phyloP scores from a whole-genome alignment of 2,797 vertebrate species.

The Synaphobranchus kaupii region DNA sequence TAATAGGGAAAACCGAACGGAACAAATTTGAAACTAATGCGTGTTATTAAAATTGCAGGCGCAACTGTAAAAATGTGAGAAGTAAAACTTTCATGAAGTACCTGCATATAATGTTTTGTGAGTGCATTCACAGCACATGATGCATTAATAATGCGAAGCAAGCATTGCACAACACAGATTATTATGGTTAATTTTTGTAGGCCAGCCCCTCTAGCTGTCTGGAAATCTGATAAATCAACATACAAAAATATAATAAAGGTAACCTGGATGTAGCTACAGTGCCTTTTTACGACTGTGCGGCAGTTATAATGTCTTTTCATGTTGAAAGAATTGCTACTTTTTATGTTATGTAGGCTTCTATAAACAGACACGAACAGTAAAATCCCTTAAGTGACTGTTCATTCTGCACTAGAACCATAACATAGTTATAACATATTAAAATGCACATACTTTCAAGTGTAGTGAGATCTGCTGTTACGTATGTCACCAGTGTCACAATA shows the following conservation, averaged over 20 bases:
- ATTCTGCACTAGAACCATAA: background rate
- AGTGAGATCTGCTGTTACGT: no score
- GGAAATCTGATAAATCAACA: background rate
- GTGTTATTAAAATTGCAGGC: conserved; percentile 46
- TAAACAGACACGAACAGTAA: background rate
- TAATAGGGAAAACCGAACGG: conserved; percentile 52
- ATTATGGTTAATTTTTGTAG: background rate
- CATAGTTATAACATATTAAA: background rate
- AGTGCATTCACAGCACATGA: background rate
- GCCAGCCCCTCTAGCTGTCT: background rate
- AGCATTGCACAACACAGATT: background rate
- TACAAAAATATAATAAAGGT: background rate
- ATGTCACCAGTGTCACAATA: no score
- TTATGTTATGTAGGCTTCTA: background rate
- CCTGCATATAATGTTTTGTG: background rate
- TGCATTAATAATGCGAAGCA: background rate
- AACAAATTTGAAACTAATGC: conserved; percentile 42
- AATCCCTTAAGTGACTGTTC: background rate
- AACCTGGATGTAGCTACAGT: background rate
- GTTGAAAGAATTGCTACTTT: background rate
- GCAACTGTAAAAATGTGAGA: conserved; percentile 32
- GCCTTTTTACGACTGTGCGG: no score
- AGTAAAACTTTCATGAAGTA: background rate
- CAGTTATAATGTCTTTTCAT: no score
- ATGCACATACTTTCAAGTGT: background rate